phyloP scores from a whole-genome alignment of 2,113 vertebrate species.

The Phyllostomus hastatus region DNA sequence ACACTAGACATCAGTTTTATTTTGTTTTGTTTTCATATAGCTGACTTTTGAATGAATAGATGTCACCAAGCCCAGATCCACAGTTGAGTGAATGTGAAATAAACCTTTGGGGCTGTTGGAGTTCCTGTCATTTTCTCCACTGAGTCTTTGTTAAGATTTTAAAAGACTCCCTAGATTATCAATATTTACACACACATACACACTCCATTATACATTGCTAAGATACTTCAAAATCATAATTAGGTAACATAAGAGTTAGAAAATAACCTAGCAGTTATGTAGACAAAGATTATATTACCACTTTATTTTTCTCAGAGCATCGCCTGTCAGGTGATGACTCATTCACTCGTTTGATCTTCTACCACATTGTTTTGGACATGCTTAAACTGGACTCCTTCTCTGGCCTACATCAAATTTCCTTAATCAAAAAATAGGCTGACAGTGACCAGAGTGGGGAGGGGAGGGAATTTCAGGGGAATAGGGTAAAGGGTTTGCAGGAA shows the following conservation, averaged over 20 bases:
- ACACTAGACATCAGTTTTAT: neutral
- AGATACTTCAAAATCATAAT: neutral
- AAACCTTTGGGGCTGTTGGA: too few species aligned
- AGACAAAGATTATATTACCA: neutral
- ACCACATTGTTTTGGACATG: neutral
- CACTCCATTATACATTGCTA: neutral
- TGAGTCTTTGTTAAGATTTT: constrained; percentile 35
- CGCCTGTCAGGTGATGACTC: neutral
- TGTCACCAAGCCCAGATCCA: too few species aligned
- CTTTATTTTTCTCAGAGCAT: neutral
- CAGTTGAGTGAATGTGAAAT: too few species aligned
- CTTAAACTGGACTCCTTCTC: neutral
- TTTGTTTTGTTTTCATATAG: neutral
- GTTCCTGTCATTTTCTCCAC: too few species aligned
- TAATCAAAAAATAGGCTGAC: neutral
- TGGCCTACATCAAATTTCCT: neutral
- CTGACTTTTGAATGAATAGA: neutral
- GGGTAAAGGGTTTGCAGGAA: too few species aligned
- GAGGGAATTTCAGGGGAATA: too few species aligned
- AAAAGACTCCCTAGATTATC: neutral
- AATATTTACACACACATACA: neutral
- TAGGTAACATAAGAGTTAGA: neutral
- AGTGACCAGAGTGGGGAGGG: too few species aligned
- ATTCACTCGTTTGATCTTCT: neutral
- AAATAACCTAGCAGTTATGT: neutral